Base-by-base conservation (phyloP, 1,140 invertebrate species). In the Panagrolaimus sp. region DNA sequence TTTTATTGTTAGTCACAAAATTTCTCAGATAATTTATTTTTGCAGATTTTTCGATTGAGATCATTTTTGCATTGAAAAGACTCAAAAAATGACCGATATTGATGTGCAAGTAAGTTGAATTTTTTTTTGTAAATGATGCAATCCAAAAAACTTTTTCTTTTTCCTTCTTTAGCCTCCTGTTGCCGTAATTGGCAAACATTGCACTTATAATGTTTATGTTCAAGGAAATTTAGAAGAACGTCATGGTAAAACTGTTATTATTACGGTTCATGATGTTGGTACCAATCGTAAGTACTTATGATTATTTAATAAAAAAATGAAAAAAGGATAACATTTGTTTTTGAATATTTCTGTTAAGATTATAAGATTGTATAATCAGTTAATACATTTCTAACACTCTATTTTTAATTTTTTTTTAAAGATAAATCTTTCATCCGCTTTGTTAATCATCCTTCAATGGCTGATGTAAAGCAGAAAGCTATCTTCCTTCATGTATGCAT, bases 191-290 rank as follows among this genome's bases (percentile, higher is more conserved):
- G 75, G 75, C 48, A 78, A 76, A 43, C 45, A 76, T 44, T 43
- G 46, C 45, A 55, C 12, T 21, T 58, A 82, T 28, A 73, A 82
- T 52, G 79, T 83, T 21, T 82, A 82, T 66, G 76, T 82, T 32
- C 82, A 82, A 70, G 80, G 80, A 47, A 80, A 81, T 47, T 64
- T 83, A 63, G 80, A 83, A 24, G 80, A 82, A 1, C 71, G 77
- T 14, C 62, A 73, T 26, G 71, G 72, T 46, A 82, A 83, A 70
- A 82, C 91, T 71, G 88, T 91, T 58, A 91, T 94, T 81, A 84
- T 93, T 32, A 93, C 91, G n/a, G 90, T 93, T 7, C 91, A 94
- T 84, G 91, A 94, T 83, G 86, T 93, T 74, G 91, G 91, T 83
- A 91, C 90, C 80, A 92, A 92, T 84, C 90, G 91, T 92, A 86